Percentiles rank a stretch among this genome's conserved stretches.
These are phyloP conservation scores for Prionailurus viverrinus DNA, from an alignment of 2,113 vertebrate species.

Conservation along the genomic window DNA sequence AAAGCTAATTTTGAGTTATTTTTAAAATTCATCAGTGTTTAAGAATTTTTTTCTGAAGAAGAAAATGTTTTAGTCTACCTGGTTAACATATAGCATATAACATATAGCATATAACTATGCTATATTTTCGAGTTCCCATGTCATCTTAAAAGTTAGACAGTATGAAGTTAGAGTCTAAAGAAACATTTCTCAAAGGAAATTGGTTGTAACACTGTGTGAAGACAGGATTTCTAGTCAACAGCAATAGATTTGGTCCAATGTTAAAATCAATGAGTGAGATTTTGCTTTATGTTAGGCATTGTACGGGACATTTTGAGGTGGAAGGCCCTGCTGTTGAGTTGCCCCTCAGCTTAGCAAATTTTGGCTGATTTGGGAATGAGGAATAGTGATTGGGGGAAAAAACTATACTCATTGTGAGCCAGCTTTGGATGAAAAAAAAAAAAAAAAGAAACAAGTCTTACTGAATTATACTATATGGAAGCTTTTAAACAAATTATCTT, in stretches of 20 bases:
- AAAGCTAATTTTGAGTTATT: neutral
- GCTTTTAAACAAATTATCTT: neutral
- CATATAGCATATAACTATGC: neutral
- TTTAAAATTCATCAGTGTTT: neutral
- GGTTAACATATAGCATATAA: neutral
- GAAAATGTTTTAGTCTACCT: neutral
- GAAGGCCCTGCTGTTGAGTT: neutral
- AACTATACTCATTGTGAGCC: neutral
- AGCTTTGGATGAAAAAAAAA: neutral
- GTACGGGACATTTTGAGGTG: neutral
- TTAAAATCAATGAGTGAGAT: neutral
- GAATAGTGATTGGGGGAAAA: neutral
- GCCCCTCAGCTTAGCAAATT: neutral
- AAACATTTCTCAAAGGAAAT: neutral
- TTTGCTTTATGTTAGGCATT: neutral
- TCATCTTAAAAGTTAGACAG: slow-evolving; percentile 18
- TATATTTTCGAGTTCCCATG: neutral
- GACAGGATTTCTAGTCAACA: neutral
- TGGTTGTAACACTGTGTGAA: neutral
- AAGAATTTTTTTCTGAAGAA: neutral
- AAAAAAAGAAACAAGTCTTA: neutral
- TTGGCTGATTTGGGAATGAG: neutral
- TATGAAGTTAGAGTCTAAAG: neutral
- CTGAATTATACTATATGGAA: neutral
- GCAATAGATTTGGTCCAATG: neutral